Evolutionary conservation across 2,797 vertebrate species (phyloP), one percentile per base, ranked within the genome.

Genomic region (Glyptemys insculpta): DNA sequence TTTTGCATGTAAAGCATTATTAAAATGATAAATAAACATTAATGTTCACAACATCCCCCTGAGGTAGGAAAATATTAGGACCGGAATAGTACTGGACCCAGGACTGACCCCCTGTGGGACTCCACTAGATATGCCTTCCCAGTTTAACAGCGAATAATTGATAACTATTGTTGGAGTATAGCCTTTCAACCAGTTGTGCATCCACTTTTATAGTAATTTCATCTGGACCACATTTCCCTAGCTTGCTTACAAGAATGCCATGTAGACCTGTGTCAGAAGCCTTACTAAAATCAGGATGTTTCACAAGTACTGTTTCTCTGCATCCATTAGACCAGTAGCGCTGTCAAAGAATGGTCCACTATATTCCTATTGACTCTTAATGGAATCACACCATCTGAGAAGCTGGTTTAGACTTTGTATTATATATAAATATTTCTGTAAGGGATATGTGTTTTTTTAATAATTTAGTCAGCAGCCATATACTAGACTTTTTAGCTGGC

Each of bases 401-500:
- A 89, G 94, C 94, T 92, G 91, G 59, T 90, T 95, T 89, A 84
- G 57, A 41, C 80, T 72, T 59, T 12, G 79, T 91, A 11, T 89
- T 92, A 95, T 91, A 11, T 54, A 87, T 85, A 95, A 95, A 81
- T 91, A 83, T 57, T 81, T 92, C 84, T 57, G 44, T 79, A 81
- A 81, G 89, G 72, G 52, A 86, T 93, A 53, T 86, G 21, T 78
- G 88, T 90, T 41, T 41, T 72, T 41, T 92, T 90, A 97, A 93
- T 97, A 95, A 87, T 82, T 93, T n/a, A 79, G 57, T 85, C 83
- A 93, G 84, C 80, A 96, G 86, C 50, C 72, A 44, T 79, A 74
- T 80, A 62, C 52, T 89, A 21, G 81, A 52, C 83, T 85, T 90
- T 81, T 90, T 56, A 21, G 31, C 53, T 94, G 62, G 31, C 56